A percentile compares a stretch with the other conserved stretches of the same genome.
Conservation (phyloP, 1,140 invertebrate species). For the Armadillidium nasatum region DNA sequence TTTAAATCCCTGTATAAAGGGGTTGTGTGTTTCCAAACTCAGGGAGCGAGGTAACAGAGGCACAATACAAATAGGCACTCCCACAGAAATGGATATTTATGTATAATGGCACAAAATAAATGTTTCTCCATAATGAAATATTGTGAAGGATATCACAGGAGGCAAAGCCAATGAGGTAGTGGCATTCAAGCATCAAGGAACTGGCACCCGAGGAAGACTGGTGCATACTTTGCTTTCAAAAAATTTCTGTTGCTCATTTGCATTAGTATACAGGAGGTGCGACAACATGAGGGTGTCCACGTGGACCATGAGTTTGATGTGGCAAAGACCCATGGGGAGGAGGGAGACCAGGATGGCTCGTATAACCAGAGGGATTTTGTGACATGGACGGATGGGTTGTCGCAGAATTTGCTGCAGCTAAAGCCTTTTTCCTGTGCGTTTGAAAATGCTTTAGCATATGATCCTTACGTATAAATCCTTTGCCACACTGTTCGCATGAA, state of each 20-base stretch:
- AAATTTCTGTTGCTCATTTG: background rate
- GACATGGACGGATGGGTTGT: background rate
- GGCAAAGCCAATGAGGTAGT: background rate
- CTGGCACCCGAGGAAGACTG: background rate
- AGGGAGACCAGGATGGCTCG: slow-evolving; percentile 1
- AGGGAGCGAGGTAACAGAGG: slow-evolving; percentile 10
- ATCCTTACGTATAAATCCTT: slow-evolving; percentile 88
- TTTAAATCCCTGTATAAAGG: background rate
- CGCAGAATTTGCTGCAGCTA: slow-evolving; percentile 30
- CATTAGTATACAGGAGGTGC: background rate
- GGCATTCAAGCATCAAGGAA: slow-evolving; percentile 5
- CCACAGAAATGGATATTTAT: background rate
- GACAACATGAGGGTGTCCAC: slow-evolving; percentile 8
- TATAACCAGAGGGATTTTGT: background rate
- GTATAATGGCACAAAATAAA: slow-evolving; percentile 1
- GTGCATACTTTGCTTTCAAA: background rate
- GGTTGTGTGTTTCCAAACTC: background rate
- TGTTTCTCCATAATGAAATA: background rate
- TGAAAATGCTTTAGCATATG: slow-evolving; percentile 89
- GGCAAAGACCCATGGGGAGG: background rate
- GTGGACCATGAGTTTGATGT: background rate
- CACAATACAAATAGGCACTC: slow-evolving; percentile 6
- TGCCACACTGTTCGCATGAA: slow-evolving; percentile 71
- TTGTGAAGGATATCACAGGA: slow-evolving; percentile 1
- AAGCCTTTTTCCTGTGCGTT: slow-evolving; percentile 64